Base-by-base conservation (phyloP, 2,797 vertebrate genomes). In the Lithobates sylvaticus region DNA sequence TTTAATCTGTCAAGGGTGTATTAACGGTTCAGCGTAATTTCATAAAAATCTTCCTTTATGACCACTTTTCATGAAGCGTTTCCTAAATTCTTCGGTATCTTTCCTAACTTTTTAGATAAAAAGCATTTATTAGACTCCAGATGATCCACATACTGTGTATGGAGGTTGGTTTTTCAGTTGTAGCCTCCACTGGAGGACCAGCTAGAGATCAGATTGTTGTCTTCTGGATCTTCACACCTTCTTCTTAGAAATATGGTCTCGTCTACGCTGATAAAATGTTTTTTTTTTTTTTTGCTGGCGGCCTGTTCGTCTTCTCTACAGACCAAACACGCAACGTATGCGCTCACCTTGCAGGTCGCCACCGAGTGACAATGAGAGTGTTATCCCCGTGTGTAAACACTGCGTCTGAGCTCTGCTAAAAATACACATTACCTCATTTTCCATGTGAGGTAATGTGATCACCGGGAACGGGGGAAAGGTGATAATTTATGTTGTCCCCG, bases 401-500 rank as follows among this genome's bases (percentile, higher is more conserved):
- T 34, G 34, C n/a, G n/a, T 44, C 76, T 73, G 26, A 54, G 9
- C 74, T 16, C 10, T 27, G 39, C 85, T 86, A 83, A 83, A 78
- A 71, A 82, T 86, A 82, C 47, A 15, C 69, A 32, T 82, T n/a
- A 50, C 65, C 29, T 86, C 65, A 71, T 32, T 65, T 82, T 72
- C 67, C 67, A 27, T 50, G 79, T 82, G 85, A 82, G 54, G 80
- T 78, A 67, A 64, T 64, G 67, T 47, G 23, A 77, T 76, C 72
- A 77, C 47, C 44, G 34, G 13, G 79, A 69, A 32, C 27, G 61
- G 64, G 18, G 64, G 73, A 71, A 78, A 71, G 34, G 67, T 82
- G 79, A 54, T 82, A 77, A 86, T 86, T 82, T 86, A 82, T 87
- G 85, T 58, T 76, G 64, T 86, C 84, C 29, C 47, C 8, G 65